These are phyloP conservation scores for Aurelia sp. DNA, from an alignment of 30 jellyfish, hydroid and myxozoan species.

Conservation along the genomic window DNA sequence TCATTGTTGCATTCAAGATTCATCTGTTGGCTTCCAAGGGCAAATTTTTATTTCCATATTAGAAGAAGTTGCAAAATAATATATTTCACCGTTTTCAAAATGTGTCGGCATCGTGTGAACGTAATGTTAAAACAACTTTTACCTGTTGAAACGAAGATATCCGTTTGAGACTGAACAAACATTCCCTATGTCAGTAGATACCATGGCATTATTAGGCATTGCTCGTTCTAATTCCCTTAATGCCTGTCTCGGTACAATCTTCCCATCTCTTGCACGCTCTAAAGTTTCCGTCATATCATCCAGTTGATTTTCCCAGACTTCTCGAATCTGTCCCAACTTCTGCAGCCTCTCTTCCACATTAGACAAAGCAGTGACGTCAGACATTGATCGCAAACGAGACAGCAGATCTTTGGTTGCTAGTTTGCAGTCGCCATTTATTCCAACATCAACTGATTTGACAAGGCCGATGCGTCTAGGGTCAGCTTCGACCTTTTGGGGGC, in stretches of 20 bases:
- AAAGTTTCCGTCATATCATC: conserved; percentile 71
- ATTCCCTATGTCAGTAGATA: conserved; percentile 82
- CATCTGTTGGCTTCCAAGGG: too few relatives aligned
- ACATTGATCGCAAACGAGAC: conserved; percentile 41
- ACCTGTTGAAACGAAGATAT: conserved; percentile 68
- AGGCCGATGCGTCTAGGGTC: conserved; percentile 83
- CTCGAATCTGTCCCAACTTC: conserved; percentile 57
- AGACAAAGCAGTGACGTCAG: conserved; percentile 61
- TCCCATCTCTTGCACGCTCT: conserved; percentile 61
- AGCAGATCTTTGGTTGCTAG: conserved; percentile 62
- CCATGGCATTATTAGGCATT: conserved; percentile 88
- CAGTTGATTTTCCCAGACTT: conserved; percentile 59
- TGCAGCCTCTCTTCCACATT: conserved; percentile 56
- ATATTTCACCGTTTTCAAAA: too few relatives aligned
- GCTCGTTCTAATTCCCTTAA: conserved; percentile 79
- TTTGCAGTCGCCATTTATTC: conserved; percentile 78
- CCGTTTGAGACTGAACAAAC: conserved; percentile 85
- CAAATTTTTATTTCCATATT: too few relatives aligned
- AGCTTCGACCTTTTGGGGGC: conserved; percentile 43
- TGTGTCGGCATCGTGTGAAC: too few relatives aligned
- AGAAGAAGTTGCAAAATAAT: too few relatives aligned
- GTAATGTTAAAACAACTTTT: not conserved
- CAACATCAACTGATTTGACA: conserved; percentile 77
- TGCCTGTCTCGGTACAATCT: conserved; percentile 74
- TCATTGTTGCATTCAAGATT: too few relatives aligned